Evolutionary conservation across 2,797 vertebrate genomes (phyloP).

Genomic region (Cossypha polioptera): DNA sequence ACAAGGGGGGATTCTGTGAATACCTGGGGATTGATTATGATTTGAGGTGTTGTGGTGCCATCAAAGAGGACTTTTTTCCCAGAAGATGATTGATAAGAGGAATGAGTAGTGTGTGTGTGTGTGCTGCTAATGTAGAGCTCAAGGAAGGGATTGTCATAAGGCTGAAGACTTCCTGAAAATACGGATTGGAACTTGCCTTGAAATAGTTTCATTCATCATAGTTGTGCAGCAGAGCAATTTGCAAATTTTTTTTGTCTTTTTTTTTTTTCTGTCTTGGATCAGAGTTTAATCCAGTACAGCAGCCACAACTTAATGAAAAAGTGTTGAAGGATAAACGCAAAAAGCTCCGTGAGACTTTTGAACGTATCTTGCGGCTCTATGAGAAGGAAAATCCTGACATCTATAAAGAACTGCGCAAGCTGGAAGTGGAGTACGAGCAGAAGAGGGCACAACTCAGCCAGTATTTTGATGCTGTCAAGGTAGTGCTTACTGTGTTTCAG

Average conservation of each 20-base stretch:
- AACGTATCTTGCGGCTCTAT: conserved; percentile 92
- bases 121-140: neutral
- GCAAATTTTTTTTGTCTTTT: neutral
- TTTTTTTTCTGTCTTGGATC: neutral
- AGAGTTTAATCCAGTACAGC: conserved; percentile 98
- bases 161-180: neutral
- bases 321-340: conserved; percentile 97
- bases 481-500: neutral
- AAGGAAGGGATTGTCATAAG: neutral
- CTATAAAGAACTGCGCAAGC: conserved; percentile 92
- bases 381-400: conserved; percentile 98
- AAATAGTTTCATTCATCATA: neutral
- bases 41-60: neutral
- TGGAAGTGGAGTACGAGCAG: conserved; percentile 95
- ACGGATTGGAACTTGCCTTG: neutral
- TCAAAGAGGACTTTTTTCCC: neutral
- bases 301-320: conserved; percentile 91
- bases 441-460: conserved; percentile 92
- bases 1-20: neutral
- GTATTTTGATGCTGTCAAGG: conserved; percentile 86
- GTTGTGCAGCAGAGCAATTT: neutral
- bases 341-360: conserved; percentile 96
- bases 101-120: neutral
- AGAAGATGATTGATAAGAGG: neutral
- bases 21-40: neutral